Percentiles rank a stretch among this genome's conserved stretches.
phyloP scores from a whole-genome alignment of 2,113 vertebrate genomes.

The Urocolius indicus region DNA sequence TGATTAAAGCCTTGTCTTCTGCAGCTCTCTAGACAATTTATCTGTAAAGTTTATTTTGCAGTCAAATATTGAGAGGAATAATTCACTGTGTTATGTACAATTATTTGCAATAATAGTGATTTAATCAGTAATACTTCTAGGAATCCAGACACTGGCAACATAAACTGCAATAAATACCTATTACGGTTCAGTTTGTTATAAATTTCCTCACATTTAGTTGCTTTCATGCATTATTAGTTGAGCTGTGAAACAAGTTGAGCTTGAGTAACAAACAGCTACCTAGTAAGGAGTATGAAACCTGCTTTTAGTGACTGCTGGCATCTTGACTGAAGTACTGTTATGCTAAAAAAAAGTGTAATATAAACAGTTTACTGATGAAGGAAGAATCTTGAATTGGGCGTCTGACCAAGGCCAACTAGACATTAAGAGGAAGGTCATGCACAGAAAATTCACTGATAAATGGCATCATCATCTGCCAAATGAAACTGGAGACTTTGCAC shows the following conservation, averaged over 20 bases:
- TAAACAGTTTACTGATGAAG: neutral
- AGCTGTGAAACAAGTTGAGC: neutral
- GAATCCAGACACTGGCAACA: neutral
- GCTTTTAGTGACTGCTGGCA: neutral
- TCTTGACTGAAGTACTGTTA: neutral
- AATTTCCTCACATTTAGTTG: neutral
- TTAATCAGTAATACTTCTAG: neutral
- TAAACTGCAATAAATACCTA: neutral
- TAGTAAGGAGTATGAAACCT: neutral
- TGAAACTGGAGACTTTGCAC: neutral
- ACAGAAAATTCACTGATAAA: slow-evolving; percentile 11
- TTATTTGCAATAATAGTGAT: slow-evolving; percentile 23
- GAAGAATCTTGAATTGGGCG: neutral
- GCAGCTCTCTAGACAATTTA: slow-evolving; percentile 4
- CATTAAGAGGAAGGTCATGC: neutral
- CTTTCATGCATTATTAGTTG: neutral
- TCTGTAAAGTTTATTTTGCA: slow-evolving; percentile 20
- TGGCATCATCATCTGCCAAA: neutral
- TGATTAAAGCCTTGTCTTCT: slow-evolving; percentile 25
- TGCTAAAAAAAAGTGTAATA: neutral
- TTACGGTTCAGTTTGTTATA: neutral
- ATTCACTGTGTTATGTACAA: neutral
- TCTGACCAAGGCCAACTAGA: neutral
- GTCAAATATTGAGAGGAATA: neutral
- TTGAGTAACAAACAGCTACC: neutral